Evolutionary conservation across 2,797 vertebrate species (phyloP), one percentile per base, ranked within the genome.

Genomic region (Sebastes ruberrimus): DNA sequence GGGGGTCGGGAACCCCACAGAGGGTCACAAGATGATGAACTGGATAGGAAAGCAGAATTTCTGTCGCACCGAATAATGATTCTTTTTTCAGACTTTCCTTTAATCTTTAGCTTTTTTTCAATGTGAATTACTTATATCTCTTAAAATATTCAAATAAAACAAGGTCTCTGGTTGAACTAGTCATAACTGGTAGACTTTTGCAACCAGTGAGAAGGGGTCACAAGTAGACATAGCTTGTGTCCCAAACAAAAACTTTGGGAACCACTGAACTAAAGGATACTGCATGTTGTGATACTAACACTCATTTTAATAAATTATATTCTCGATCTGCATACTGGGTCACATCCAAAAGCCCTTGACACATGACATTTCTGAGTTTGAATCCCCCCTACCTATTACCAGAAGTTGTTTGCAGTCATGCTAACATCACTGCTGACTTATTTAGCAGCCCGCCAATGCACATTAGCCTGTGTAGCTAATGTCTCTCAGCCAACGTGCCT

Each of bases 401-500:
- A 86, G 75, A 90, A 83, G 80, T 86, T 82, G 85, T 88, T 88
- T 89, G 86, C 76, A 71, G 81, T 65, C 79, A 63, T 83, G 72
- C 69, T 86, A 84, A 86, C 74, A 77, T 78, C 71, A 62, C 56
- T 71, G 27, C 78, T 93, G 86, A 91, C 79, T 92, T 89, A 93
- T 93, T 93, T 85, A 94, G 70, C 74, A 82, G 66, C 52, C 56
- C 71, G 74, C 80, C 73, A 75, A 66, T 62, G 84, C 74, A 78
- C 71, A 92, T 92, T 83, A 88, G 33, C 76, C 42, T 4, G 0
- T 28, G 73, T 25, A 23, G 46, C 80, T 42, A 30, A 76, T 53
- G 57, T 62, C 56, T 85, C 53, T 82, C 46, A 71, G 4, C 25
- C 23, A 3, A 16, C 70, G 81, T 77, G 72, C 61, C 61, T 64